Percentiles rank a stretch among this genome's conserved stretches.
Evolutionary conservation across 1,140 invertebrate genomes (phyloP).

Genomic region (Dendrolimus kikuchii): DNA sequence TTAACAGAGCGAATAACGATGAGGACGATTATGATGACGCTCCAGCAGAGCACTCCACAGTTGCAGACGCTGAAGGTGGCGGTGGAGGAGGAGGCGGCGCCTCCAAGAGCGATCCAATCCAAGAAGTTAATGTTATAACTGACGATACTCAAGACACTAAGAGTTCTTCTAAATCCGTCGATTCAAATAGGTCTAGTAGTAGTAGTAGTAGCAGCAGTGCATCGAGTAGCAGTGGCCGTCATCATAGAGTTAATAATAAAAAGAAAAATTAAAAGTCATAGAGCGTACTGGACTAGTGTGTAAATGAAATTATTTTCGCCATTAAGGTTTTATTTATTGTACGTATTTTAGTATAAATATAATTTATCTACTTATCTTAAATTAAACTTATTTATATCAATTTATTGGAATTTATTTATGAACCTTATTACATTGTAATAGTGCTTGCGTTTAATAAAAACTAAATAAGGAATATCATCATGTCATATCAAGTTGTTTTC

Average conservation of each 20-base stretch:
- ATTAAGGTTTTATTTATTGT: no score
- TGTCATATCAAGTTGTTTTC: no score
- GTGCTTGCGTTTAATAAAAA: no score
- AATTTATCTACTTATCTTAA: no score
- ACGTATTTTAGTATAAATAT: no score
- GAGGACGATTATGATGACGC: slow-evolving; percentile 11
- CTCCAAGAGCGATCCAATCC: neutral
- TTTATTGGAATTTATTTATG: no score
- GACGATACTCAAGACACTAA: neutral
- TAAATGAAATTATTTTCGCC: no score
- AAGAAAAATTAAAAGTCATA: no score
- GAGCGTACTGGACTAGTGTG: no score
- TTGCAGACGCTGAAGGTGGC: neutral
- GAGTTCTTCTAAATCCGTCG: neutral
- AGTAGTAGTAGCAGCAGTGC: slow-evolving; percentile 1
- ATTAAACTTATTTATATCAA: no score
- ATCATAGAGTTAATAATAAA: neutral
- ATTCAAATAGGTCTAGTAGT: neutral
- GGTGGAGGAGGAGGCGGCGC: neutral
- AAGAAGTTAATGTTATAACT: slow-evolving; percentile 7
- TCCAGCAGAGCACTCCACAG: slow-evolving; percentile 2
- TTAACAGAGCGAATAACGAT: slow-evolving; percentile 15
- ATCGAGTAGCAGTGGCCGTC: neutral
- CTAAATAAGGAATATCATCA: no score
- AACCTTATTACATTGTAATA: no score